phyloP scores from a whole-genome alignment of 2,797 vertebrate species.

The Ceryle rudis region DNA sequence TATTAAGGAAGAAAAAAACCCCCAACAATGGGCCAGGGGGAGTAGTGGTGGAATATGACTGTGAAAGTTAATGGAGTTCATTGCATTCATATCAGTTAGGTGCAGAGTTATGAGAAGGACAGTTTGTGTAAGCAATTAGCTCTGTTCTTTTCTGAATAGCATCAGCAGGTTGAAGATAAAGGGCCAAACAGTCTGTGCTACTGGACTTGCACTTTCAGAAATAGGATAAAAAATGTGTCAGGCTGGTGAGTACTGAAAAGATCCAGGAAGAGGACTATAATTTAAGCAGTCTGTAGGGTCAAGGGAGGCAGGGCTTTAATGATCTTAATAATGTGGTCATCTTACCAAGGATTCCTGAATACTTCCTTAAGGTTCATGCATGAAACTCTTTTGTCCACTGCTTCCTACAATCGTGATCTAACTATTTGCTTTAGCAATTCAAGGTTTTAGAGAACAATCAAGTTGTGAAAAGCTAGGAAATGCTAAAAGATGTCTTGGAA shows the following conservation, averaged over 20 bases:
- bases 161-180: background rate
- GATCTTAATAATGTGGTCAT: background rate
- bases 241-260: background rate
- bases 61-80: slow-evolving; percentile 7
- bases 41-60: background rate
- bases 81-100: background rate
- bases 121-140: slow-evolving; percentile 9
- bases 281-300: no score
- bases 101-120: background rate
- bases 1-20: background rate
- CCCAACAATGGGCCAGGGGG: background rate
- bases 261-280: background rate
- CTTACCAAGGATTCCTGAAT: background rate
- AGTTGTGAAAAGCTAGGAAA: background rate
- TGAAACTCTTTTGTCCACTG: background rate
- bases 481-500: background rate
- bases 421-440: background rate
- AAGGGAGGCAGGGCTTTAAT: background rate
- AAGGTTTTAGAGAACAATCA: background rate
- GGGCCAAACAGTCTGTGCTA: background rate
- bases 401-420: background rate
- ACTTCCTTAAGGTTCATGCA: background rate
- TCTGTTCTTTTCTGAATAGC: background rate
- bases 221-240: background rate
- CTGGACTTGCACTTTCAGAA: background rate